Evolutionary conservation across 2,888 invertebrate species (phyloP).

Genomic region (Aromia moschata): DNA sequence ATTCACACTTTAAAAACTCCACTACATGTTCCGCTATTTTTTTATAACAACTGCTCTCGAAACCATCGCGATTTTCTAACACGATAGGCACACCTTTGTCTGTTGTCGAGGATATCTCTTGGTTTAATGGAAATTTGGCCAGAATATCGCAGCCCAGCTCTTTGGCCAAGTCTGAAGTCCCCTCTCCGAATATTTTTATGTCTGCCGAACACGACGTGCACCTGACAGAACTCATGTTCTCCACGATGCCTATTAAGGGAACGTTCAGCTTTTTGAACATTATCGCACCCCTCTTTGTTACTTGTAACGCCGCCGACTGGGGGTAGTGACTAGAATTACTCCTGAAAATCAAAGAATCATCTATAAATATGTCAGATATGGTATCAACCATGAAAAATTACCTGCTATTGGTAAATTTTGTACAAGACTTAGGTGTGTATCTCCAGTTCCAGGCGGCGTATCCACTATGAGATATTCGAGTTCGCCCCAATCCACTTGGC

Average conservation of each 20-base stretch:
- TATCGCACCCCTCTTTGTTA: slow-evolving; percentile 83
- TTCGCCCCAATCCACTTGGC: slow-evolving; percentile 89
- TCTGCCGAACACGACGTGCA: slow-evolving; percentile 82
- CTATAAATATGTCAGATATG: too few relatives aligned
- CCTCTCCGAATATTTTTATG: slow-evolving; percentile 78
- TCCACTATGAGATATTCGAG: slow-evolving; percentile 90
- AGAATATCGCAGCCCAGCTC: slow-evolving; percentile 74
- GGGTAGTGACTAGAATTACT: slow-evolving; percentile 91
- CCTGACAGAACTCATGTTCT: slow-evolving; percentile 86
- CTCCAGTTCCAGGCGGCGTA: slow-evolving; percentile 97
- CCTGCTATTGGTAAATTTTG: slow-evolving; percentile 90
- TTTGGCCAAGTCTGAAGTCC: slow-evolving; percentile 69
- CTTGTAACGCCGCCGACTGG: slow-evolving; percentile 89
- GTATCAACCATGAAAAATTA: too few relatives aligned
- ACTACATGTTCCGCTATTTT: slow-evolving; percentile 49
- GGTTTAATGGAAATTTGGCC: slow-evolving; percentile 77
- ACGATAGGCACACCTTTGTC: slow-evolving; percentile 82
- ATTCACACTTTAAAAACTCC: slow-evolving; percentile 42
- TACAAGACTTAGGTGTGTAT: slow-evolving; percentile 89
- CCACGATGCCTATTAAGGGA: slow-evolving; percentile 86
- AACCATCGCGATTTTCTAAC: slow-evolving; percentile 68
- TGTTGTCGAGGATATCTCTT: slow-evolving; percentile 73
- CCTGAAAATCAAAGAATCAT: too few relatives aligned
- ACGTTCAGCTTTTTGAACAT: slow-evolving; percentile 88
- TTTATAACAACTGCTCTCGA: slow-evolving; percentile 45